These are phyloP conservation scores for Cryptocheilus praepositus DNA, from an alignment of 2,888 invertebrate genomes.

Conservation along the genomic window DNA sequence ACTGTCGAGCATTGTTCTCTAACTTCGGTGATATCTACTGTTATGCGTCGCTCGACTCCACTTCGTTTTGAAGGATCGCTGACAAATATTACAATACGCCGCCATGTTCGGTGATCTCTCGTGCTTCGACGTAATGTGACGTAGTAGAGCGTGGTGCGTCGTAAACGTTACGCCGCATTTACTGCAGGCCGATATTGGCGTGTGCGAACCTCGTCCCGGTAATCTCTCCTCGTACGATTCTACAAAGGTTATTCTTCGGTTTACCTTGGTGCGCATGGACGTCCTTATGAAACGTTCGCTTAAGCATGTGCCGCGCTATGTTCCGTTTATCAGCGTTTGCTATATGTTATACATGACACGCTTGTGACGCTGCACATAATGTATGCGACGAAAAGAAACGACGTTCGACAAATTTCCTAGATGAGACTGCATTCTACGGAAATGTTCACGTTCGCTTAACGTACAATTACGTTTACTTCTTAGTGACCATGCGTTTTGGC, in stretches of 20 bases:
- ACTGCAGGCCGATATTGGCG: conserved; percentile 54
- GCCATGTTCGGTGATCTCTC: conserved; percentile 56
- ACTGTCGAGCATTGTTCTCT: background rate
- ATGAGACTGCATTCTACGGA: too few relatives aligned
- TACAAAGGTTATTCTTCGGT: conserved; percentile 57
- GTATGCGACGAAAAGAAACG: too few relatives aligned
- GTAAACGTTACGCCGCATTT: conserved; percentile 61
- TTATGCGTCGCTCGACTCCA: conserved; percentile 69
- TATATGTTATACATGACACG: too few relatives aligned
- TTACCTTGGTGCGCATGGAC: conserved; percentile 33
- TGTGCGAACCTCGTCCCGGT: conserved; percentile 41
- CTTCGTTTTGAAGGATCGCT: conserved; percentile 67
- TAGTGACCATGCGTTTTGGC: too few relatives aligned
- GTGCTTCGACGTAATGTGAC: conserved; percentile 66
- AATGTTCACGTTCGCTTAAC: too few relatives aligned
- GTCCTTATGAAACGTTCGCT: too few relatives aligned
- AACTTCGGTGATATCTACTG: conserved; percentile 64
- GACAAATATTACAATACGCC: conserved; percentile 63
- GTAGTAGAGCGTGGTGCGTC: conserved; percentile 61
- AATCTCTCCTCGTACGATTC: conserved; percentile 36
- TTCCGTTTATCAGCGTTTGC: too few relatives aligned
- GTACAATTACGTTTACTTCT: too few relatives aligned
- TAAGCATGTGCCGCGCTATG: too few relatives aligned
- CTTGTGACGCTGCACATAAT: too few relatives aligned
- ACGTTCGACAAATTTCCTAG: too few relatives aligned